Conservation (phyloP, 2,888 invertebrate genomes). For the Sphaerophoria rueppellii region DNA sequence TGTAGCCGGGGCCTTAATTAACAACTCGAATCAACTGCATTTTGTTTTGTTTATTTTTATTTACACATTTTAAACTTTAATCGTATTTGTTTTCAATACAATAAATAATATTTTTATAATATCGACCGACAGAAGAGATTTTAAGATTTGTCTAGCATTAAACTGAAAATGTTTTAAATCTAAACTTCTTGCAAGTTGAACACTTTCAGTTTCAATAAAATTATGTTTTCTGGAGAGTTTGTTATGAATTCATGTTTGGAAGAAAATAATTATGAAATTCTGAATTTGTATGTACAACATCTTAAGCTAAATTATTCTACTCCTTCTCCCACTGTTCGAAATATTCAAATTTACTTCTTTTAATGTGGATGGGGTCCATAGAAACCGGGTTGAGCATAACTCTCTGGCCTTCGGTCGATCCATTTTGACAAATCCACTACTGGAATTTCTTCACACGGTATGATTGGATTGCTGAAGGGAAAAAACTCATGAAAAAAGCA, state of each 20-base stretch:
- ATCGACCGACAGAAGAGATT: neutral
- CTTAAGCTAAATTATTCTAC: conserved; percentile 55
- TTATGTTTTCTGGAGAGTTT: neutral
- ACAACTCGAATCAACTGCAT: neutral
- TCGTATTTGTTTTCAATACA: conserved; percentile 18
- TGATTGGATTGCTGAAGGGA: conserved; percentile 85
- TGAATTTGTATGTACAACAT: conserved; percentile 57
- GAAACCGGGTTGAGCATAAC: conserved; percentile 41
- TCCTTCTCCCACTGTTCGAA: neutral
- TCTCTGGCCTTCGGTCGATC: conserved; percentile 80
- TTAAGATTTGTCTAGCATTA: neutral
- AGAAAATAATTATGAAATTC: conserved; percentile 31
- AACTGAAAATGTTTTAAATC: neutral
- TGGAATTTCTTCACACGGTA: conserved; percentile 85
- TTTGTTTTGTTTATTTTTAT: conserved; percentile 34
- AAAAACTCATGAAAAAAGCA: conserved; percentile 46
- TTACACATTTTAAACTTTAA: conserved; percentile 29
- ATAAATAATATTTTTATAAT: conserved; percentile 24
- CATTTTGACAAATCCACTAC: conserved; percentile 85
- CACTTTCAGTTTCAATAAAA: neutral
- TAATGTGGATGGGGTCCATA: conserved; percentile 47
- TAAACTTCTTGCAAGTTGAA: neutral
- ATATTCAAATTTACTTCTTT: conserved; percentile 22
- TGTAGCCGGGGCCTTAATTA: neutral
- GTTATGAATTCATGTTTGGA: neutral